Evolutionary conservation across 2,113 vertebrate species (phyloP), one percentile per base, ranked within the genome.

Genomic region (Sinocyclocheilus maitianheensis): DNA sequence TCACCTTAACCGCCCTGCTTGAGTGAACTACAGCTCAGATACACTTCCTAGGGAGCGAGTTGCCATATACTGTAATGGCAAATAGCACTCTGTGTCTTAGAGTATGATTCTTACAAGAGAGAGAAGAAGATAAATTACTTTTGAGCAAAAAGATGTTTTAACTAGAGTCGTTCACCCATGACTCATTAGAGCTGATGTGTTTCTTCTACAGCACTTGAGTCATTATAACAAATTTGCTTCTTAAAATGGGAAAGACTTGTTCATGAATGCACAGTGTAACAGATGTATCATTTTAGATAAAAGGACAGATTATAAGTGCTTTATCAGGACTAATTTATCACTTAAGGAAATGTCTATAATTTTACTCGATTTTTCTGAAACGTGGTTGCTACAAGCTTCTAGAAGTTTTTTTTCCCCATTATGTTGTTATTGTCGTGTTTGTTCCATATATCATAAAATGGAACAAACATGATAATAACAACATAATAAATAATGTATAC

Each of bases 111-210:
- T 16, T 26, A 51, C 6, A 76, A 76, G 37, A 22, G 34, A 9
- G 37, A 40, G 69, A 43, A 43, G 40, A 43, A 43, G 43, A 75
- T 43, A 16, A 76, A 76, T 26, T 26, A 76, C 22, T 76, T 5
- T 76, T 46, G 43, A 76, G 43, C 22, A 43, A 76, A 76, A 51
- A 48, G 60, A 78, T 85, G 75, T 51, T 51, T 65, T 55, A 76
- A 67, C 84, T 24, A n/a, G 74, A 76, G 84, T 67, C 18, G 2
- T 51, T 77, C 62, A 67, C 43, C 46, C 60, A 11, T 67, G 48
- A 37, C 74, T 77, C 75, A 69, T 85, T 78, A 69, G 16, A 78
- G 74, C 75, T 51, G 24, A 84, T 46, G 55, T 63, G 51, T 58
- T 77, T 84, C 14, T 11, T 76, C 72, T 58, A 37, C 76, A 37